phyloP scores from a whole-genome alignment of 2,113 vertebrate species.

The Gorsachius goisagi region DNA sequence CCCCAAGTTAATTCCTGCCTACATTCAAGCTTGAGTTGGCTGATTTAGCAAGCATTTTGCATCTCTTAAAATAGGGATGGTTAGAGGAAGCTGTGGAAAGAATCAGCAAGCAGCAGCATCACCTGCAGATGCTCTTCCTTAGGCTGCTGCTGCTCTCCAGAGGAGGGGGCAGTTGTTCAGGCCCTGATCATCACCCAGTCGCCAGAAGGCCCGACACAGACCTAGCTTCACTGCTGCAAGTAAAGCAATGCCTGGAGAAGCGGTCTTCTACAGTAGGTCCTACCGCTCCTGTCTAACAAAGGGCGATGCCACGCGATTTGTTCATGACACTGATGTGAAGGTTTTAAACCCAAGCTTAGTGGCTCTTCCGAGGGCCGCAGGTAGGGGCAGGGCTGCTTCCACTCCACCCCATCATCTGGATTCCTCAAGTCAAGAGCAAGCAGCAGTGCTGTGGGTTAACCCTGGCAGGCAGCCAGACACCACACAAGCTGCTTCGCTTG shows the following conservation, averaged over 20 bases:
- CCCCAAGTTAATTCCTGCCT: background rate
- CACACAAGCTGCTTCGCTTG: background rate
- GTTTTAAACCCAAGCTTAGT: background rate
- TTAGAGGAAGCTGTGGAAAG: background rate
- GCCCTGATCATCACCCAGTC: background rate
- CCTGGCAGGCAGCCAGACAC: background rate
- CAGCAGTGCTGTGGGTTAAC: background rate
- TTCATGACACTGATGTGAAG: background rate
- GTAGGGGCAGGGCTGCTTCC: background rate
- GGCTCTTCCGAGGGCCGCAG: background rate
- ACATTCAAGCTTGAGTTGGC: background rate
- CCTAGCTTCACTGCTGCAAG: background rate
- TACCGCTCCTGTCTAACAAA: background rate
- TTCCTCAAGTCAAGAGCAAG: background rate
- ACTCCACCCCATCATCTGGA: too few relatives aligned
- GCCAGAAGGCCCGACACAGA: background rate
- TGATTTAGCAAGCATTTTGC: background rate
- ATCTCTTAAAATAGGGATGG: background rate
- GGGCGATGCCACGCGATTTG: accelerated
- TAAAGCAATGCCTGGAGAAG: background rate
- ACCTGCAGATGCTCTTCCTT: background rate
- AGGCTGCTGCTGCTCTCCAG: too few relatives aligned
- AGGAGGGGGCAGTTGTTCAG: background rate
- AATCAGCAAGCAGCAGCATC: background rate
- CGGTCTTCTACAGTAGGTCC: background rate